These are phyloP conservation scores for Gortyna flavago DNA, from an alignment of 2,888 invertebrate genomes.

Conservation along the genomic window DNA sequence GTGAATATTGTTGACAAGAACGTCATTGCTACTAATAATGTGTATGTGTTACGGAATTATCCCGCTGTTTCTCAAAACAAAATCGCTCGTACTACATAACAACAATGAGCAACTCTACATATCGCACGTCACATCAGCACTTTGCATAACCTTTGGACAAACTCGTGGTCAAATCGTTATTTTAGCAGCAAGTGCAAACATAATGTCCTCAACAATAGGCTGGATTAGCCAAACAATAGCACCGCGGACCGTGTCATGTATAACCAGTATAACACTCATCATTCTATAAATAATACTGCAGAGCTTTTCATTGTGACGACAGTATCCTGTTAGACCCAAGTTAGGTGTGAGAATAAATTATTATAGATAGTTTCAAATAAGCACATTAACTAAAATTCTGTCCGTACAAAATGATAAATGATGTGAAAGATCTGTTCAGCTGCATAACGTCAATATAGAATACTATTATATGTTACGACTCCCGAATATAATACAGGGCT, in stretches of 20 bases:
- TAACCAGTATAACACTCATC: constrained; percentile 5
- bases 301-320: constrained; percentile 36
- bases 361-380: not conserved
- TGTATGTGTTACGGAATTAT: not conserved
- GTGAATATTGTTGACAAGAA: too few species aligned
- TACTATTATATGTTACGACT: not conserved
- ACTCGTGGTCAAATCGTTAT: constrained; percentile 24
- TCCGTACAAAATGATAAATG: too few species aligned
- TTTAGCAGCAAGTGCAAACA: constrained; percentile 36
- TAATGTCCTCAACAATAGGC: constrained; percentile 40
- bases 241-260: constrained; percentile 13
- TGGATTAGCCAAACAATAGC: constrained; percentile 47
- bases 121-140: not conserved
- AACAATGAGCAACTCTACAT: not conserved
- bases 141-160: constrained; percentile 24
- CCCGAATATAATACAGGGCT: not conserved
- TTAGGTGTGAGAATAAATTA: not conserved
- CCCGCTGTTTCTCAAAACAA: not conserved
- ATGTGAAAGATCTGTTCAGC: not conserved
- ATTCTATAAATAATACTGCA: constrained; percentile 39
- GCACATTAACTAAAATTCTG: not conserved
- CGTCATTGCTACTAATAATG: not conserved
- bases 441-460: not conserved
- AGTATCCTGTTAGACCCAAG: not conserved
- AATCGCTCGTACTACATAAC: not conserved